A percentile compares a stretch with the other conserved stretches of the same genome.
Evolutionary conservation across 2,797 vertebrate genomes (phyloP).

Genomic region (Micropoecilia bifurca): DNA sequence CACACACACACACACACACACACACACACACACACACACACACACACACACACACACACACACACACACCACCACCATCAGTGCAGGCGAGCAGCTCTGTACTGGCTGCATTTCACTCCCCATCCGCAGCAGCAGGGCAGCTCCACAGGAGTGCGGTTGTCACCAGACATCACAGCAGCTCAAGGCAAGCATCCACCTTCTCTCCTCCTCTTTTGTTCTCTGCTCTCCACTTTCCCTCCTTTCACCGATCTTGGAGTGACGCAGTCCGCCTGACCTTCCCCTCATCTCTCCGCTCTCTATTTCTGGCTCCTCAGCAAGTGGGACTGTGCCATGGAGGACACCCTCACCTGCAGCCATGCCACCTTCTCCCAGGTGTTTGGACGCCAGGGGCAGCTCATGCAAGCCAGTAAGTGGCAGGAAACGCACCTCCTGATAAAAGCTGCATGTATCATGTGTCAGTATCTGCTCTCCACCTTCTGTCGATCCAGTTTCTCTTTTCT

Average conservation of each 20-base stretch:
- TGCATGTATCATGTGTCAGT: slow-evolving; percentile 38
- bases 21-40: too few species aligned
- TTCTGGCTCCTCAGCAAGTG: slow-evolving; percentile 40
- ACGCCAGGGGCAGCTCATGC: slow-evolving; percentile 86
- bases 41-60: slow-evolving; percentile 22
- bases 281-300: slow-evolving; percentile 10
- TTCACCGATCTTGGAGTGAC: slow-evolving; percentile 43
- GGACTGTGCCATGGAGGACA: slow-evolving; percentile 81
- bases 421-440: slow-evolving; percentile 25
- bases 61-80: slow-evolving; percentile 46
- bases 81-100: slow-evolving; percentile 57
- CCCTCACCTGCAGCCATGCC: slow-evolving; percentile 83
- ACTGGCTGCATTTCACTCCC: slow-evolving; percentile 51
- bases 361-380: slow-evolving; percentile 87
- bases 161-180: slow-evolving; percentile 53
- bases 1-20: slow-evolving; percentile 20
- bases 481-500: slow-evolving; percentile 26
- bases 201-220: slow-evolving; percentile 7
- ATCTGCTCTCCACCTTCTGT: slow-evolving; percentile 42
- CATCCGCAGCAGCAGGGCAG: slow-evolving; percentile 52
- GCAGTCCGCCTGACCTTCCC: slow-evolving; percentile 70
- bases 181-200: slow-evolving; percentile 46
- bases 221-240: slow-evolving; percentile 7
- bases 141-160: slow-evolving; percentile 53
- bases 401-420: slow-evolving; percentile 80